A percentile compares a stretch with the other conserved stretches of the same genome.
phyloP scores from a whole-genome alignment of 2,888 invertebrate genomes.

The Eutolmus rufibarbis region DNA sequence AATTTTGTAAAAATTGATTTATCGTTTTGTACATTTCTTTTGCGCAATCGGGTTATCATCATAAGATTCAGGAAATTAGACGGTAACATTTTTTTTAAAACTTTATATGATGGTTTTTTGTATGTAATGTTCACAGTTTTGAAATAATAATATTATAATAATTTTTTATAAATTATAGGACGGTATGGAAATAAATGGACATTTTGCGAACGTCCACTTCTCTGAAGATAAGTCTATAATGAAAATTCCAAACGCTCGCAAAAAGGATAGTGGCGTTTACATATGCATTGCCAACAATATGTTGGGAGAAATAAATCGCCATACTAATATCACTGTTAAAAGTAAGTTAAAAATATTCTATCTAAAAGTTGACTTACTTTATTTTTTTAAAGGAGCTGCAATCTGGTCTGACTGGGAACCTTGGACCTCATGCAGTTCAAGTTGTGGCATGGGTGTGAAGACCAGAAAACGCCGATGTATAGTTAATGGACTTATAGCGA shows the following conservation, averaged over 20 bases:
- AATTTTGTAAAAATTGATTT: too few relatives aligned
- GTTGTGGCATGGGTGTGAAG: slow-evolving; percentile 58
- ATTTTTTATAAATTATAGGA: slow-evolving; percentile 2
- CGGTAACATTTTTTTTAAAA: too few relatives aligned
- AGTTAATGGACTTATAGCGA: slow-evolving; percentile 40
- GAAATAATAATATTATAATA: too few relatives aligned
- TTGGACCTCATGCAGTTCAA: slow-evolving; percentile 58
- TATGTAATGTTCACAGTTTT: too few relatives aligned
- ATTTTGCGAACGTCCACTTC: slow-evolving; percentile 11
- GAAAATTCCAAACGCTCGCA: slow-evolving; percentile 58
- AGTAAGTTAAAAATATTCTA: slow-evolving; percentile 4
- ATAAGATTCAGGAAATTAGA: too few relatives aligned
- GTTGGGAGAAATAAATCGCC: slow-evolving; percentile 63
- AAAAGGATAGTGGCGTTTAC: slow-evolving; percentile 67
- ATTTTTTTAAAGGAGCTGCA: slow-evolving; percentile 53
- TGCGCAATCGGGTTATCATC: too few relatives aligned
- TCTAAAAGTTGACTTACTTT: background rate
- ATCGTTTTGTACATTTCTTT: too few relatives aligned
- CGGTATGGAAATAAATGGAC: slow-evolving; percentile 30
- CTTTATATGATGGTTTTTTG: too few relatives aligned
- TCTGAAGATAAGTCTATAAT: slow-evolving; percentile 41
- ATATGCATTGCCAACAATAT: slow-evolving; percentile 68
- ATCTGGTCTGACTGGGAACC: slow-evolving; percentile 59
- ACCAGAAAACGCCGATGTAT: slow-evolving; percentile 54
- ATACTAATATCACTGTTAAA: slow-evolving; percentile 56